A percentile compares a stretch with the other conserved stretches of the same genome.
Evolutionary conservation across 35 echinoderm and acorn worm genomes (phyloP).

Genomic region (Eucidaris tribuloides): DNA sequence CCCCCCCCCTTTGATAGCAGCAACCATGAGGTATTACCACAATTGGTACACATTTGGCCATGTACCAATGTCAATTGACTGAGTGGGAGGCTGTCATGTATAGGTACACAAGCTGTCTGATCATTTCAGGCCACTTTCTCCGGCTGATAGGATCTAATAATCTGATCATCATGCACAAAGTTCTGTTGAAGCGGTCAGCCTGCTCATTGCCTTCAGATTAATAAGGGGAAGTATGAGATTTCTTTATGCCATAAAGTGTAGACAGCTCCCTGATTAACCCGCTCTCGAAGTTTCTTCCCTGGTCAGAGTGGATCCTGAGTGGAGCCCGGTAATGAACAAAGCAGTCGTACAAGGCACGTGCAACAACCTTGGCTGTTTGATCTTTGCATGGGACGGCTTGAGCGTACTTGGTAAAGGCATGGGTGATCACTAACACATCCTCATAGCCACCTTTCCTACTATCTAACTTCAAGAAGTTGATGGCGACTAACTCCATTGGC

Average conservation of each 20-base stretch:
- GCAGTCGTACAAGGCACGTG: conserved; percentile 25
- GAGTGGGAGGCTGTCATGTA: conserved; percentile 46
- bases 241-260: conserved; percentile 36
- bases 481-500: conserved; percentile 40
- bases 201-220: background rate
- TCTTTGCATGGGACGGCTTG: conserved; percentile 27
- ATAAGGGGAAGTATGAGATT: conserved; percentile 39
- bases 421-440: conserved; percentile 43
- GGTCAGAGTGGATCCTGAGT: conserved; percentile 30
- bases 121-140: conserved; percentile 40
- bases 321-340: conserved; percentile 47
- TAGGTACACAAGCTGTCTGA: conserved; percentile 38
- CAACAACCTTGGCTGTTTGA: conserved; percentile 26
- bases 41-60: too few relatives aligned
- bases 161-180: conserved; percentile 33
- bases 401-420: conserved; percentile 39
- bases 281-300: conserved; percentile 57
- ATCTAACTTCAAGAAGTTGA: conserved; percentile 51
- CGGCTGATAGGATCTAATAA: conserved; percentile 7
- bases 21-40: too few relatives aligned
- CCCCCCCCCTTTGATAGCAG: too few relatives aligned
- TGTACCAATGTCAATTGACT: too few relatives aligned
- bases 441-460: conserved; percentile 12
- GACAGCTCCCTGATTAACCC: conserved; percentile 35
- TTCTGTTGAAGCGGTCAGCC: conserved; percentile 36